Base-by-base conservation (phyloP, 2,113 vertebrate species). In the Macheiramphus alcinus region DNA sequence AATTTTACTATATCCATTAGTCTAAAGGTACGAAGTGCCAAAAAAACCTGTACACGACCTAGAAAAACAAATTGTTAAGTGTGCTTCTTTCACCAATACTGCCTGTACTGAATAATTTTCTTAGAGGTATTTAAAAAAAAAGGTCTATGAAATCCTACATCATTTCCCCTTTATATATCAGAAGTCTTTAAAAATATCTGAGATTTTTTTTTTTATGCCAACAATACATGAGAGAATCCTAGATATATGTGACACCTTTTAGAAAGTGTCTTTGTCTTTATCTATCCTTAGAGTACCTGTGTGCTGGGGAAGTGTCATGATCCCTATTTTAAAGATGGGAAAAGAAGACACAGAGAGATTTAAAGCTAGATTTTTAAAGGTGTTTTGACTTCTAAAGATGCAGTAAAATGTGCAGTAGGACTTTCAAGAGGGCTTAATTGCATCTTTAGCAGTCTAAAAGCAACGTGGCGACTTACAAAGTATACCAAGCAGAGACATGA, bases 331-430 rank as follows among this genome's bases (percentile, higher is more conserved):
- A 93, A 82, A 91, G 86, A 95, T 74, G 50, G 94, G 74, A 94
- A 95, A 79, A 92, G 80, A 91, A 96, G 91, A 94, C 81, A 93
- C 66, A 90, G 65, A 86, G 92, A 84, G 91, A 93, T 94, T 85
- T 96, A 96, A 94, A 95, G 87, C 73, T 73, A 59, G 93, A 82
- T 89, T 95, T 96, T 94, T 90, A 92, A 97, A 97, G 68, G 71
- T 97, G 86, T 95, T 95, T 96, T 97, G 94, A 95, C 97, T 97
- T 96, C 97, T 97, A 89, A 97, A 85, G 89, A 47, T 90, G 62
- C 73, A 88, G 84, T 76, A 95, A 94, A 96, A 90, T 93, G 93
- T 96, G 43, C 70, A 58, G 82, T 86, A 97, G 92, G 92, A 92
- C 94, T 96, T 97, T 96, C 78, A 94, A 90, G 92, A 73, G 78